Base-by-base conservation (phyloP, 2,113 vertebrate species). In the Dermatemys mawii region DNA sequence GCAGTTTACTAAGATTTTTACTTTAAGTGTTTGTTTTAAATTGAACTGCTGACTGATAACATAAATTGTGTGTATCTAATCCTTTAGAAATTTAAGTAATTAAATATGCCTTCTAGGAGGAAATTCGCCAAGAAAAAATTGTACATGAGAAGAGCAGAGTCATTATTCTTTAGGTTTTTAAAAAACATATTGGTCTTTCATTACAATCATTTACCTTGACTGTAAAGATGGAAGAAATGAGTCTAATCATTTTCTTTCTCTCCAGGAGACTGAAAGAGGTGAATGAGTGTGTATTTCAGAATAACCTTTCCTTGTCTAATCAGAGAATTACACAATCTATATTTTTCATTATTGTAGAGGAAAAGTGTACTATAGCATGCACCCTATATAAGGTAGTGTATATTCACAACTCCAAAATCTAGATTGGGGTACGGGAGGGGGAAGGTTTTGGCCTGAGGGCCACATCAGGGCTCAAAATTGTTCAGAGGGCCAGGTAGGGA, bases 201-300 rank as follows among this genome's bases (percentile, higher is more conserved):
- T 94, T 89, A 67, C 87, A 88, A 96, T 89, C 87, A 96, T 96
- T 96, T 92, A 90, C 95, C 54, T 90, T 95, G 90, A 93, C 53
- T 97, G 53, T 46, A 94, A 88, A 96, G 89, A 49, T 83, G 89
- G 84, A 92, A 95, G 92, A 97, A 93, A 27, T 6, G 11, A 95
- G 92, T 87, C 21, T 96, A 96, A 91, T 97, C 49, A 92, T 27
- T 83, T 96, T 93, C 78, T 83, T 83, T 87, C 92, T 93, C 55
- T 87, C 51, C 44, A 93, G 60, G 78, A 54, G 32, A 84, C 50
- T 67, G 90, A 96, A 44, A 94, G 44, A 95, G 78, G 32, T 75
- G 87, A 82, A 63, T 5, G 86, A 29, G 46, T 78, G 13, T 48
- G 8, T 50, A 35, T 51, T 86, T 54, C 78, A 38, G 5, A 44